Base-by-base conservation (phyloP, 1,140 invertebrate genomes). In the Paraescarpia echinospica region DNA sequence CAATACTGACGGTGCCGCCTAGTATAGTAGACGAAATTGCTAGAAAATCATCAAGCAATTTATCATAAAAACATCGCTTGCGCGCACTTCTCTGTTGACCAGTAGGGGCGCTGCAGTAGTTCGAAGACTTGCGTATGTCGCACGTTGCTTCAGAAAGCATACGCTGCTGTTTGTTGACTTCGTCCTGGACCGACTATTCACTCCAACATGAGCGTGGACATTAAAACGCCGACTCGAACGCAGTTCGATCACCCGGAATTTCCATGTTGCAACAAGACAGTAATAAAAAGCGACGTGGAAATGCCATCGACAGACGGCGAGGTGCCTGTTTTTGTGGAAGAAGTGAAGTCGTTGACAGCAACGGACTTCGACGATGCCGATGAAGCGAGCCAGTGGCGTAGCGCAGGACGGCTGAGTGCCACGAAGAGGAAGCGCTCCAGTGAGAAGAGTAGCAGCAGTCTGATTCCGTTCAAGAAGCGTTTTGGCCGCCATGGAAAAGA, bases 211-310 rank as follows among this genome's bases (percentile, higher is more conserved):
- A 95, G 95, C 94, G 94, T 95, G 4, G 94, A 94, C 92, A 94
- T 95, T 31, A 95, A 95, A 93, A 95, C 94, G 18, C 94, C 94
- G 34, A 94, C 94, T 22, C 93, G 93, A 89, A 94, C 94, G 92
- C 94, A 94, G 92, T 95, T 94, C 92, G 94, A 94, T 48, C 93
- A 94, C 89, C 88, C 93, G 31, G 94, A 94, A 92, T 94, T 95
- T 92, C 94, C 92, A n/a, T 95, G 94, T 94, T 94, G 94, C 33
- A 91, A 59, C 33, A 41, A 27, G 33, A 8, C 51, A 33, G n/a
- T 35, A 48, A 14, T 92, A 27, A 41, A 34, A 35, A 41, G 41
- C 33, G 34, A 59, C 12, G 33, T 92, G 51, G 27, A 34, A 88
- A 89, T 89, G 59, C 92, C 92, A 34, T 14, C 34, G n/a, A 48